These are phyloP conservation scores for Drosophila kepulauana DNA, from an alignment of 1,140 invertebrate species.

Conservation along the genomic window DNA sequence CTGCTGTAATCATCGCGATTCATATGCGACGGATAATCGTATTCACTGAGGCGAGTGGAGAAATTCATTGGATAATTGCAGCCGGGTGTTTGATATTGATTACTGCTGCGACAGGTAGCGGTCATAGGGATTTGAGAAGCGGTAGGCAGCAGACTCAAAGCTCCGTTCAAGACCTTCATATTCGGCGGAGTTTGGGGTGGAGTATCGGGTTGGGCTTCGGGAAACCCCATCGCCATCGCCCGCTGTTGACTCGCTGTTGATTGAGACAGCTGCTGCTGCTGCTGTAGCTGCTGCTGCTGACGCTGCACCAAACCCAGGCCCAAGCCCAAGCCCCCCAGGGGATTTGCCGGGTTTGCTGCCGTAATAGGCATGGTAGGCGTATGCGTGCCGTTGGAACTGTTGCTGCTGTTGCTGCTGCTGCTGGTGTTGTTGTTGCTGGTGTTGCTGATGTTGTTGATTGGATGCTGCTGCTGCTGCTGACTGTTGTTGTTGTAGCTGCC, in stretches of 20 bases:
- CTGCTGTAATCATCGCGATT: constrained; percentile 85
- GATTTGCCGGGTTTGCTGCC: constrained; percentile 41
- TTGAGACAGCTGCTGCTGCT: constrained; percentile 57
- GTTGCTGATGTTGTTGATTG: constrained; percentile 61
- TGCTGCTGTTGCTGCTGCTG: constrained; percentile 59
- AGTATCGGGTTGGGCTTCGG: constrained; percentile 94
- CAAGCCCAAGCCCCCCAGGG: constrained; percentile 34
- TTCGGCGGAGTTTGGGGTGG: constrained; percentile 96
- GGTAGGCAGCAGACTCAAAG: constrained; percentile 87
- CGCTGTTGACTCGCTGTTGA: constrained; percentile 76
- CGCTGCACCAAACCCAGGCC: constrained; percentile 34
- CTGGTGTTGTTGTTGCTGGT: constrained; percentile 45
- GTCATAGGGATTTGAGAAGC: constrained; percentile 86
- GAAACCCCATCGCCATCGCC: constrained; percentile 90
- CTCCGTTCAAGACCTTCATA: constrained; percentile 93
- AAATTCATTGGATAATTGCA: constrained; percentile 75
- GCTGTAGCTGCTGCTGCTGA: constrained; percentile 41
- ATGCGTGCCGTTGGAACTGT: constrained; percentile 63
- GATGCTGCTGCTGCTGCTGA: constrained; percentile 60
- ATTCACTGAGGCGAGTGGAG: constrained; percentile 80
- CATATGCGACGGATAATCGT: constrained; percentile 56
- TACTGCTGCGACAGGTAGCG: constrained; percentile 86
- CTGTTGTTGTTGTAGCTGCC: constrained; percentile 77
- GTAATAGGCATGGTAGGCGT: constrained; percentile 83
- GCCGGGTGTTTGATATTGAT: constrained; percentile 84